Evolutionary conservation across 35 echinoderm and acorn worm genomes (phyloP).

Genomic region (Patiria miniata): DNA sequence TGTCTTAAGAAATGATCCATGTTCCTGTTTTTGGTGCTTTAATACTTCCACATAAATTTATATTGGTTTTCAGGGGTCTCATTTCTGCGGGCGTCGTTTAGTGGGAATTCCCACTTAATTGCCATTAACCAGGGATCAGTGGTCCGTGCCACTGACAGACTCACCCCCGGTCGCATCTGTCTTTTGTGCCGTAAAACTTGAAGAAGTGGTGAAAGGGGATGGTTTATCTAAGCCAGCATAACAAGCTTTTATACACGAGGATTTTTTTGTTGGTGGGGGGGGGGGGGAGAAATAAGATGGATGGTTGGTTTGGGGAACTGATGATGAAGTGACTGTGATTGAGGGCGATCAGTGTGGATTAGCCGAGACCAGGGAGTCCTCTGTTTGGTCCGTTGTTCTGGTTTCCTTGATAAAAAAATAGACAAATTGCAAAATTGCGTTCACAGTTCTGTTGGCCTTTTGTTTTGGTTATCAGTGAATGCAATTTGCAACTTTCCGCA

Average conservation of each 20-base stretch:
- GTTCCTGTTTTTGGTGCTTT: too few species aligned
- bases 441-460: too few species aligned
- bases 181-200: constrained; percentile 21
- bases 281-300: not conserved
- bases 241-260: not conserved
- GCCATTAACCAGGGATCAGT: constrained; percentile 9
- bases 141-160: not conserved
- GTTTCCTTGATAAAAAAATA: too few species aligned
- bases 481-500: too few species aligned
- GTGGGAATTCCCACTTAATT: not conserved
- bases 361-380: not conserved
- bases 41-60: not conserved
- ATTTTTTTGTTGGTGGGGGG: not conserved
- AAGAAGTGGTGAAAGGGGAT: constrained; percentile 28
- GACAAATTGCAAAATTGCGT: too few species aligned
- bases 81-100: not conserved
- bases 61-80: not conserved
- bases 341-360: constrained; percentile 13
- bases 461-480: too few species aligned
- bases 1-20: too few species aligned
- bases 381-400: not conserved
- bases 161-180: not conserved
- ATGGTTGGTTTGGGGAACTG: not conserved
- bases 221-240: constrained; percentile 22
- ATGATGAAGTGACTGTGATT: not conserved